A percentile compares a stretch with the other conserved stretches of the same genome.
Evolutionary conservation across 30 jellyfish, hydroid and myxozoan species (phyloP).

Genomic region (Rhopilema esculentum): DNA sequence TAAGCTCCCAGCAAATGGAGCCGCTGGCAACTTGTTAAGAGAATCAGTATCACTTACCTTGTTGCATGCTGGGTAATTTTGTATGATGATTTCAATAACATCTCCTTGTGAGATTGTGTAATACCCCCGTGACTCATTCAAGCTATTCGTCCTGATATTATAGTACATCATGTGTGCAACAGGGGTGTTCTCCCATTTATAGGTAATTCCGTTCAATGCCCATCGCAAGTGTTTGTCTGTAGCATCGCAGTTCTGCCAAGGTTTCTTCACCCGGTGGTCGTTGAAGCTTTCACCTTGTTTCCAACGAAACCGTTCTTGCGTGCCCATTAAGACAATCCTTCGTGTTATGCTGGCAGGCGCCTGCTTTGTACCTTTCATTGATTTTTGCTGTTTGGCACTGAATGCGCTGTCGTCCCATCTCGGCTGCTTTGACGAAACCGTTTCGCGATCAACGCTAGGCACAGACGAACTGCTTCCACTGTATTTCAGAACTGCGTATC

Average conservation of each 20-base stretch:
- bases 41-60: constrained; percentile 2
- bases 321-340: constrained; percentile 60
- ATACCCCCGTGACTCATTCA: constrained; percentile 58
- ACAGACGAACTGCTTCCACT: background rate
- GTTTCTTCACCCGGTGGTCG: constrained; percentile 26
- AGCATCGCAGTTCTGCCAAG: constrained; percentile 48
- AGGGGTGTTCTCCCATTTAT: constrained; percentile 70
- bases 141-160: constrained; percentile 21
- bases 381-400: constrained; percentile 29
- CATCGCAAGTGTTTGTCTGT: constrained; percentile 50
- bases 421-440: constrained; percentile 58
- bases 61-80: constrained; percentile 69
- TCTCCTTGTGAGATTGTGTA: constrained; percentile 46
- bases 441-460: constrained; percentile 8
- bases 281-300: constrained; percentile 26
- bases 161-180: constrained; percentile 62
- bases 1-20: too few species aligned
- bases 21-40: background rate
- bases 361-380: constrained; percentile 33
- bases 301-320: constrained; percentile 72
- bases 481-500: constrained; percentile 60
- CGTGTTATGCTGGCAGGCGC: constrained; percentile 59
- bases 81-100: constrained; percentile 50
- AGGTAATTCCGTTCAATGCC: constrained; percentile 72
- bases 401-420: constrained; percentile 63